These are phyloP conservation scores for Sarcophaga bullata DNA, from an alignment of 1,140 invertebrate species.

Conservation along the genomic window DNA sequence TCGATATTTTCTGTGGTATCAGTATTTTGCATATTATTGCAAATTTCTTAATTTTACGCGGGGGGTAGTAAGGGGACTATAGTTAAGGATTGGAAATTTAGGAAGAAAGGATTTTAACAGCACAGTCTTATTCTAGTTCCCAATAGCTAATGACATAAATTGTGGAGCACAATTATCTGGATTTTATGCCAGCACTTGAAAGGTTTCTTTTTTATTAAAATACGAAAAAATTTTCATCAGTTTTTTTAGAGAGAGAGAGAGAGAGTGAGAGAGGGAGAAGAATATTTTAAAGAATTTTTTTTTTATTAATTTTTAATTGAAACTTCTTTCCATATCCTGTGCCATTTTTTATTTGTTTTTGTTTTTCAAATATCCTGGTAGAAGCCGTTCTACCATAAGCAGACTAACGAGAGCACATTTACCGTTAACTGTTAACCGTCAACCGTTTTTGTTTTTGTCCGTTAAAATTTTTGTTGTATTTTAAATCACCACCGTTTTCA, in stretches of 20 bases:
- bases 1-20: constrained; percentile 12
- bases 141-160: not conserved
- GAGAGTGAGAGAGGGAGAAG: too few relatives aligned
- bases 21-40: constrained; percentile 37
- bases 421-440: not conserved
- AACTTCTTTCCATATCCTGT: not conserved
- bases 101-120: not conserved
- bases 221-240: too few relatives aligned
- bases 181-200: constrained; percentile 17
- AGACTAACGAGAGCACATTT: not conserved
- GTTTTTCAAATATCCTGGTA: not conserved
- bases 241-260: too few relatives aligned
- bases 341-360: not conserved
- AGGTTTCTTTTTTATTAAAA: not conserved
- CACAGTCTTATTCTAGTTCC: not conserved
- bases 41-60: not conserved
- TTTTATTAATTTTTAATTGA: not conserved
- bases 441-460: not conserved
- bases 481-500: constrained; percentile 38
- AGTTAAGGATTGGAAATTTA: not conserved
- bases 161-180: not conserved
- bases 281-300: not conserved
- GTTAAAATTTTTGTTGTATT: not conserved
- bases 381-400: not conserved
- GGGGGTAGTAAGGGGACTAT: not conserved